Evolutionary conservation across 2,113 vertebrate genomes (phyloP).

Genomic region (Arenaria interpres): DNA sequence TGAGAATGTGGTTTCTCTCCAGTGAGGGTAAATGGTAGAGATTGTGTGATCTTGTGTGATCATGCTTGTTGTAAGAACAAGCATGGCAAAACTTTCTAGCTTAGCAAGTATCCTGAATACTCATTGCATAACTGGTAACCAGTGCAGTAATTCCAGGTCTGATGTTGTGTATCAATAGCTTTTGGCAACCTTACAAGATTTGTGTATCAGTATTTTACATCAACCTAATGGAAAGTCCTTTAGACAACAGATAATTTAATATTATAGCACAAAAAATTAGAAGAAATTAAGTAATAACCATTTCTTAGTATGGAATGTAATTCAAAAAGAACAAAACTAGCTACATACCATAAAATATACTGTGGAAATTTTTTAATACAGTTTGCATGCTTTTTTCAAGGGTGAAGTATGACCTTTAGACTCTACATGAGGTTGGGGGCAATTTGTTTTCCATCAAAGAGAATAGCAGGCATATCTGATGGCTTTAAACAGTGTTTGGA

Average conservation of each 20-base stretch:
- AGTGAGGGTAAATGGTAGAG: background rate
- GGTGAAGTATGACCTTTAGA: background rate
- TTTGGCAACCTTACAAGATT: background rate
- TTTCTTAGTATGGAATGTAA: background rate
- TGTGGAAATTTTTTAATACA: background rate
- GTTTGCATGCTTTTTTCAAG: background rate
- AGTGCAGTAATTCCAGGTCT: background rate
- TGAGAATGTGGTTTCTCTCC: background rate
- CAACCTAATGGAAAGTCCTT: background rate
- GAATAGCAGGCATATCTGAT: background rate
- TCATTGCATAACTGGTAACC: background rate
- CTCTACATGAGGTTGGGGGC: background rate
- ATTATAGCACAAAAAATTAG: background rate
- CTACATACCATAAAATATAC: background rate
- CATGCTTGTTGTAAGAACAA: too few species aligned
- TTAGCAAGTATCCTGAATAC: background rate
- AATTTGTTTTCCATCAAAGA: slow-evolving; percentile 15
- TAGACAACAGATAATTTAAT: background rate
- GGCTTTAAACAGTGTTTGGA: background rate
- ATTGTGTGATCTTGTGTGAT: too few species aligned
- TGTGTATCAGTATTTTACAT: background rate
- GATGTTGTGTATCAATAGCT: background rate
- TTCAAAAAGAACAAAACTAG: background rate
- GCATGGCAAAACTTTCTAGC: background rate
- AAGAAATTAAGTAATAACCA: background rate